Percentiles rank a stretch among this genome's conserved stretches.
Evolutionary conservation across 2,797 vertebrate genomes (phyloP).

Genomic region (Alectoris magna): DNA sequence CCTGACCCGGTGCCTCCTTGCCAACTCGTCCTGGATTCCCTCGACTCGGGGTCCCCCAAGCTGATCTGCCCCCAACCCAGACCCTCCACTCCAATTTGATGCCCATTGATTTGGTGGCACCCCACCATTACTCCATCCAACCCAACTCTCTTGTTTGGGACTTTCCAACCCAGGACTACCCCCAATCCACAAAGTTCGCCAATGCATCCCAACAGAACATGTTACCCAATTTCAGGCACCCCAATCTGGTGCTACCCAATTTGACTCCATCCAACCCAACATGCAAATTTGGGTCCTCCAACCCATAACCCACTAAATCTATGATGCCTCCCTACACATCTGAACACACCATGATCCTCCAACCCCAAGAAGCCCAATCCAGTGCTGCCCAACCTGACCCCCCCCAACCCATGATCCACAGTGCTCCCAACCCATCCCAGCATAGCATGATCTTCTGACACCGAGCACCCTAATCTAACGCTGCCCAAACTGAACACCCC

Average conservation of each 20-base stretch:
- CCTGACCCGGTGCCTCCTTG: background rate
- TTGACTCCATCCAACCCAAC: background rate
- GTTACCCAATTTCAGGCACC: background rate
- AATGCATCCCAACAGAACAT: background rate
- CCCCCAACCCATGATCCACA: background rate
- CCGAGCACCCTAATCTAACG: background rate
- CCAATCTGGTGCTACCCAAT: too few species aligned
- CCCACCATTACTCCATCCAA: background rate
- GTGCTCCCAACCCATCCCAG: background rate
- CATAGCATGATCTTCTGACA: background rate
- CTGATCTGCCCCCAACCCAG: background rate
- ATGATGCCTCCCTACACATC: too few species aligned
- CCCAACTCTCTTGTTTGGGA: background rate
- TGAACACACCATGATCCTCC: background rate
- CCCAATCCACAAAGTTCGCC: background rate
- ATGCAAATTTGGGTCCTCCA: background rate
- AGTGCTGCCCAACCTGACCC: background rate
- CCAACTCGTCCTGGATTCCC: background rate
- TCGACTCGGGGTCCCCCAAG: background rate
- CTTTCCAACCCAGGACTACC: too few species aligned
- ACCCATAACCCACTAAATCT: too few species aligned
- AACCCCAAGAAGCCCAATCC: background rate
- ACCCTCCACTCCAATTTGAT: background rate
- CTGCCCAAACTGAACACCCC: background rate
- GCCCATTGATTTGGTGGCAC: background rate